phyloP scores from a whole-genome alignment of 1,140 invertebrate genomes.

The Diprion similis region DNA sequence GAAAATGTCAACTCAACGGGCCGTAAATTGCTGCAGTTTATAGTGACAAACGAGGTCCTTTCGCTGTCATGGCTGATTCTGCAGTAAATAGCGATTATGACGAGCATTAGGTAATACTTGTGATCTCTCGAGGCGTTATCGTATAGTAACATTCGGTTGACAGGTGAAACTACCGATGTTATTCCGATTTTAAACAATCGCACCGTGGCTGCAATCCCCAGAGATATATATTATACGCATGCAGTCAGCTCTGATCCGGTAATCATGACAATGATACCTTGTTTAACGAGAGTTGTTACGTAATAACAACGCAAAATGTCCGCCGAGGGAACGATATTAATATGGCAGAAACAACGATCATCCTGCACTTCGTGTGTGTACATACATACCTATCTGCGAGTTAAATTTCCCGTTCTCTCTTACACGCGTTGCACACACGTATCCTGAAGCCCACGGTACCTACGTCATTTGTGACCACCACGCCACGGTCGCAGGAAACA shows the following conservation, averaged over 20 bases:
- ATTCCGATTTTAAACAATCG: not conserved
- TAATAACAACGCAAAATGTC: not conserved
- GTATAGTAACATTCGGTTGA: not conserved
- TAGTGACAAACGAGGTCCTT: no score
- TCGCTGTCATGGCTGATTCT: no score
- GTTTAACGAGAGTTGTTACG: not conserved
- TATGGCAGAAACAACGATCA: no score
- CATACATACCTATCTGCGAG: not conserved
- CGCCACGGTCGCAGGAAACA: constrained; percentile 61
- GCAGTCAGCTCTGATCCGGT: not conserved
- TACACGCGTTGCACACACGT: not conserved
- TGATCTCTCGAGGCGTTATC: no score
- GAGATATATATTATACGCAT: no score
- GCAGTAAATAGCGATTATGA: no score
- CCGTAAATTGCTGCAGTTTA: no score
- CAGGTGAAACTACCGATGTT: not conserved
- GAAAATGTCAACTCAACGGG: no score
- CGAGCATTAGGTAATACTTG: no score
- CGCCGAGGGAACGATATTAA: not conserved
- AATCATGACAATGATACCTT: not conserved
- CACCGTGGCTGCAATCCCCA: not conserved
- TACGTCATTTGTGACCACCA: constrained; percentile 38
- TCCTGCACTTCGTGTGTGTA: not conserved
- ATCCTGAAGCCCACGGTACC: no score
- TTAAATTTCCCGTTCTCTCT: not conserved